phyloP scores from a whole-genome alignment of 2,113 vertebrate genomes.

The Sterrhoptilus dennistouni region DNA sequence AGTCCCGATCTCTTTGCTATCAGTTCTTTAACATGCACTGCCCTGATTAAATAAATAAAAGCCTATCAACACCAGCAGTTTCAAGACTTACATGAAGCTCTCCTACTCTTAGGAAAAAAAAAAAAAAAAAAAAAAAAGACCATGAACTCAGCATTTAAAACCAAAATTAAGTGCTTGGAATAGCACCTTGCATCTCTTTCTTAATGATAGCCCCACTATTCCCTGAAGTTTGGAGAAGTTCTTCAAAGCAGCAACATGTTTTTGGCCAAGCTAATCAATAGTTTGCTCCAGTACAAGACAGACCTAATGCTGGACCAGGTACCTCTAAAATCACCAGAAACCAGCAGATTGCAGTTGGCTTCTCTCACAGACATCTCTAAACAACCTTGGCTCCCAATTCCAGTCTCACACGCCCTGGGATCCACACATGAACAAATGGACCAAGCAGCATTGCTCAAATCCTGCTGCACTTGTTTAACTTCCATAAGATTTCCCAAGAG shows the following conservation, averaged over 20 bases:
- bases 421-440: neutral
- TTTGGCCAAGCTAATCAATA: neutral
- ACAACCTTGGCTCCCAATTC: accelerated
- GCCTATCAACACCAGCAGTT: neutral
- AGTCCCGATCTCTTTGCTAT: neutral
- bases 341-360: neutral
- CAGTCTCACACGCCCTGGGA: neutral
- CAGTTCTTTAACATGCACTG: neutral
- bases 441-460: neutral
- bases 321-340: neutral
- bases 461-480: neutral
- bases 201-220: neutral
- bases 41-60: neutral
- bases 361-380: neutral
- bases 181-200: neutral
- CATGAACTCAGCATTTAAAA: neutral
- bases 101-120: neutral
- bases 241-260: neutral
- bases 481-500: neutral
- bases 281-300: neutral
- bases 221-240: neutral
- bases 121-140: neutral
- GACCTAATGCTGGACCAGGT: neutral
- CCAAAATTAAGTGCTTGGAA: neutral
- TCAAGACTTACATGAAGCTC: neutral